These are phyloP conservation scores for Harpagifer antarcticus DNA, from an alignment of 2,797 vertebrate genomes.

Conservation along the genomic window DNA sequence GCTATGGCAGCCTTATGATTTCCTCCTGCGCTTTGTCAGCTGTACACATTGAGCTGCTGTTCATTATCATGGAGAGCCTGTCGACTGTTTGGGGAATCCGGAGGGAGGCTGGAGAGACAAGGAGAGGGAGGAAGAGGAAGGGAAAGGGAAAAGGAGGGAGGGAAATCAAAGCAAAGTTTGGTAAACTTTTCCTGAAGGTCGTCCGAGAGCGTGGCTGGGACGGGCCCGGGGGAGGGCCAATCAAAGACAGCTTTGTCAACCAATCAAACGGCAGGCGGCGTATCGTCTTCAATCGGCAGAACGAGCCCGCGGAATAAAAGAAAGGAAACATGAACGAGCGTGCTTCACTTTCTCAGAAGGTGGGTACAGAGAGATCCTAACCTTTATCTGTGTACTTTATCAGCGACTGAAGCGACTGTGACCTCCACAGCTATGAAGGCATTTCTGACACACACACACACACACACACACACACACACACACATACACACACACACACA, in stretches of 20 bases:
- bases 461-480: slow-evolving; percentile 35
- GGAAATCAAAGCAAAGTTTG: slow-evolving; percentile 81
- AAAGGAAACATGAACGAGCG: slow-evolving; percentile 51
- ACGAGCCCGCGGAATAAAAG: slow-evolving; percentile 62
- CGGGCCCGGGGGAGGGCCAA: slow-evolving; percentile 74
- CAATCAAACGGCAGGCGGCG: slow-evolving; percentile 78
- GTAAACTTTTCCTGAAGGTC: slow-evolving; percentile 85
- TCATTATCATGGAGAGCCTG: slow-evolving; percentile 81
- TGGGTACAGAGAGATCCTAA: slow-evolving; percentile 74
- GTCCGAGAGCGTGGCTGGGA: slow-evolving; percentile 78
- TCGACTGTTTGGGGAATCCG: slow-evolving; percentile 70
- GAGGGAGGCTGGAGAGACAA: slow-evolving; percentile 63
- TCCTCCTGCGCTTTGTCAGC: slow-evolving; percentile 71
- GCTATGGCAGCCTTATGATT: slow-evolving; percentile 49
- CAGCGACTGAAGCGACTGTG: slow-evolving; percentile 81
- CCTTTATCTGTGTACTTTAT: slow-evolving; percentile 82
- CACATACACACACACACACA: slow-evolving; percentile 7
- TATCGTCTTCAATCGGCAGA: slow-evolving; percentile 80
- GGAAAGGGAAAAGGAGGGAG: slow-evolving; percentile 36
- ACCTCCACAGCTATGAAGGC: slow-evolving; percentile 86
- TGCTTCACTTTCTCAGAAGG: slow-evolving; percentile 61
- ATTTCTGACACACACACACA: slow-evolving; percentile 54
- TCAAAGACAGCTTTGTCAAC: slow-evolving; percentile 83
- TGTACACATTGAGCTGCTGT: slow-evolving; percentile 64
- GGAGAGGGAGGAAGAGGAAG: slow-evolving; percentile 55